phyloP scores from a whole-genome alignment of 1,140 invertebrate species.

The Drosophila sproati region DNA sequence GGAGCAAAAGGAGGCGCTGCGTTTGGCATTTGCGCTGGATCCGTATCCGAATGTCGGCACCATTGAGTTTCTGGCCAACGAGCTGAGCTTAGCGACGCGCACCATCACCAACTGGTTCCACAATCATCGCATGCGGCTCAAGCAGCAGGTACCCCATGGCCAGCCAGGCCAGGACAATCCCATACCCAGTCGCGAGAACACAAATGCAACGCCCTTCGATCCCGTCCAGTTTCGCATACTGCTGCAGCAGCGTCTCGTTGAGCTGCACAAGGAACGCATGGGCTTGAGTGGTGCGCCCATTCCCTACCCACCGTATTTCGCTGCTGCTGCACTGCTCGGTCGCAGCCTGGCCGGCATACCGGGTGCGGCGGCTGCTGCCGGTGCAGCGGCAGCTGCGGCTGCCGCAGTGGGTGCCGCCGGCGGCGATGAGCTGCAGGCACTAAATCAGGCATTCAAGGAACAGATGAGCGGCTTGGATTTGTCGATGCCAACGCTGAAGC shows the following conservation, averaged over 20 bases:
- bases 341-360: slow-evolving; percentile 86
- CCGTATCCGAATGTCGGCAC: slow-evolving; percentile 98
- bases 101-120: slow-evolving; percentile 99
- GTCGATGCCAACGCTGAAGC: slow-evolving; percentile 90
- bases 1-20: slow-evolving; percentile 98
- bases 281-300: slow-evolving; percentile 89
- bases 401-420: slow-evolving; percentile 76
- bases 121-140: slow-evolving; percentile 99
- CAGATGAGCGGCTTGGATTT: slow-evolving; percentile 92
- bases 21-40: slow-evolving; percentile 96
- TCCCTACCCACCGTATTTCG: slow-evolving; percentile 91
- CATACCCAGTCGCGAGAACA: slow-evolving; percentile 89
- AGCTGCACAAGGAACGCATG: slow-evolving; percentile 93
- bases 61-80: slow-evolving; percentile 96
- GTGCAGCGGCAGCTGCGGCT: slow-evolving; percentile 76
- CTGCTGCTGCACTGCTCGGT: slow-evolving; percentile 89
- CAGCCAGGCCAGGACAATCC: slow-evolving; percentile 87
- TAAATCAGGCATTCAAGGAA: slow-evolving; percentile 89
- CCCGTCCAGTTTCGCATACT: slow-evolving; percentile 95
- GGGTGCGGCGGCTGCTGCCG: slow-evolving; percentile 86
- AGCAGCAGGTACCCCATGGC: slow-evolving; percentile 93
- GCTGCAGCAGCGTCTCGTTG: slow-evolving; percentile 93
- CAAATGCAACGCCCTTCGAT: slow-evolving; percentile 91
- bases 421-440: slow-evolving; percentile 85
- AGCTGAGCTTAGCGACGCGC: slow-evolving; percentile 95